Percentiles rank a stretch among this genome's conserved stretches.
These are phyloP conservation scores for Phytoseiulus persimilis DNA, from an alignment of 2,888 invertebrate genomes.

Conservation along the genomic window DNA sequence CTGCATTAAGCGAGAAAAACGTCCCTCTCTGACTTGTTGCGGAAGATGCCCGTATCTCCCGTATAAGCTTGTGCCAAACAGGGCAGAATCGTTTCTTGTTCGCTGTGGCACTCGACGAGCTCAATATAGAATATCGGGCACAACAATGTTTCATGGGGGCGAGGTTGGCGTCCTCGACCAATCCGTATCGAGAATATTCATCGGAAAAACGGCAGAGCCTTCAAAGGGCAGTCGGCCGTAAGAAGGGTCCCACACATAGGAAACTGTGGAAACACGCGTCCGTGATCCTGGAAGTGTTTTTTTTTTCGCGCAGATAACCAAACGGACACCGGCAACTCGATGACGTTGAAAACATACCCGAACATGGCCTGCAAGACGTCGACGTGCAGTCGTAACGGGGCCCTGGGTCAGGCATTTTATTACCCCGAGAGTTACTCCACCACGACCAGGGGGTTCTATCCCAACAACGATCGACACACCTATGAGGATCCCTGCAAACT, in stretches of 20 bases:
- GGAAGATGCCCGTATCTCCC: not conserved
- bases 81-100: too few relatives aligned
- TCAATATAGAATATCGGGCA: too few relatives aligned
- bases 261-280: too few relatives aligned
- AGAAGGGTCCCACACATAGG: too few relatives aligned
- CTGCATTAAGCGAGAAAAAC: not conserved
- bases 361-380: conserved; percentile 35
- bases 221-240: too few relatives aligned
- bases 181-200: too few relatives aligned
- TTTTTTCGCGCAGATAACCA: conserved; percentile 21
- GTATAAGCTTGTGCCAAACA: too few relatives aligned
- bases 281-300: too few relatives aligned
- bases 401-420: conserved; percentile 19
- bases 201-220: too few relatives aligned
- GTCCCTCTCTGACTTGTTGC: not conserved
- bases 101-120: too few relatives aligned
- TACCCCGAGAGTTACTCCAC: conserved; percentile 28
- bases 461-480: conserved; percentile 25
- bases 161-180: too few relatives aligned
- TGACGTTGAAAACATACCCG: conserved; percentile 29
- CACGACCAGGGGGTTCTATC: conserved; percentile 8
- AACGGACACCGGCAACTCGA: conserved; percentile 28
- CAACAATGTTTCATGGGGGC: too few relatives aligned
- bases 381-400: conserved; percentile 8
- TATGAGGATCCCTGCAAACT: conserved; percentile 38